A percentile compares a stretch with the other conserved stretches of the same genome.
These are phyloP conservation scores for Microchrysa polita DNA, from an alignment of 2,888 invertebrate genomes.

Conservation along the genomic window DNA sequence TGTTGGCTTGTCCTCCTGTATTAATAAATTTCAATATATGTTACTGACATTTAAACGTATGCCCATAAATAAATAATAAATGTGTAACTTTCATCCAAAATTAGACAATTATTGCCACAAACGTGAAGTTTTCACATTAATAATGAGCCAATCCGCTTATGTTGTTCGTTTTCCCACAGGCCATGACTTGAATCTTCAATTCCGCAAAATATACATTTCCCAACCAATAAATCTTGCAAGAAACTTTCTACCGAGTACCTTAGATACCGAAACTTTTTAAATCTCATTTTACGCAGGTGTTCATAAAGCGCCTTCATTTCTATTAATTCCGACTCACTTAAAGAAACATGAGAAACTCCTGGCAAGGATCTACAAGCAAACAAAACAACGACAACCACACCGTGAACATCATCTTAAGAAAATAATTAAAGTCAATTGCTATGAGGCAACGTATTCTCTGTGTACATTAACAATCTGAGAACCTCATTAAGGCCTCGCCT, in stretches of 20 bases:
- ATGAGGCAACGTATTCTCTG: background rate
- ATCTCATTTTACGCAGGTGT: slow-evolving; percentile 4
- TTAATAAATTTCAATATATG: no score
- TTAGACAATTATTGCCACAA: no score
- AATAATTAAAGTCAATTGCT: slow-evolving; percentile 22
- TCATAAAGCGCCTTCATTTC: background rate
- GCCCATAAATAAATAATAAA: no score
- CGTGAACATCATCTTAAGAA: background rate
- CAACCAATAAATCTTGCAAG: slow-evolving; percentile 9
- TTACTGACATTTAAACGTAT: no score
- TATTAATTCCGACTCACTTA: background rate
- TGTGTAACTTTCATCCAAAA: no score
- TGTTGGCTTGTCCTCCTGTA: no score
- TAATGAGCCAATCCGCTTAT: no score
- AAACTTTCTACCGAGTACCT: background rate
- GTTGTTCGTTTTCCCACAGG: no score
- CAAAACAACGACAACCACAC: background rate
- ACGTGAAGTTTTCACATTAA: no score
- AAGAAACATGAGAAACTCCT: slow-evolving; percentile 7
- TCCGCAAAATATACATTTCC: background rate
- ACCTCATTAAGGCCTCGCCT: slow-evolving; percentile 35
- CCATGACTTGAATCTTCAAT: background rate
- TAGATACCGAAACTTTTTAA: slow-evolving; percentile 2
- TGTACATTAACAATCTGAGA: slow-evolving; percentile 29
- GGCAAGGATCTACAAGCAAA: background rate